phyloP scores from a whole-genome alignment of 2,888 invertebrate genomes.

The Erebia ligea region DNA sequence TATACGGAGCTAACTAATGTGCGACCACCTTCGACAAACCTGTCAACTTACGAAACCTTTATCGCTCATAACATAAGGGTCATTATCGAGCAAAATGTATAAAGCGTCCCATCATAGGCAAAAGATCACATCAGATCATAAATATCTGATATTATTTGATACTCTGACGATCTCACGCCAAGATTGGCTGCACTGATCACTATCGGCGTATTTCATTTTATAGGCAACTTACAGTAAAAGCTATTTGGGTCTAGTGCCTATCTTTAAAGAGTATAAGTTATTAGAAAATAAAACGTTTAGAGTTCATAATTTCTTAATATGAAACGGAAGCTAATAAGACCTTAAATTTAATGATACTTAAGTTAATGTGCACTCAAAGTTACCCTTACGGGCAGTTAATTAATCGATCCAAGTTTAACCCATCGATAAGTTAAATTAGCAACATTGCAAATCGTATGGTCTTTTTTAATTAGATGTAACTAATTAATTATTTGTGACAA shows the following conservation, averaged over 20 bases:
- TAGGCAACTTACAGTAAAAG: slow-evolving; percentile 32
- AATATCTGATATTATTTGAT: slow-evolving; percentile 70
- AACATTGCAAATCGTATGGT: too few relatives aligned
- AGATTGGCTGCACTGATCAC: slow-evolving; percentile 60
- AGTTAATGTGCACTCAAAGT: neutral
- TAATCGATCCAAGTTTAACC: too few relatives aligned
- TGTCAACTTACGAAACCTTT: slow-evolving; percentile 7
- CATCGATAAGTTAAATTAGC: too few relatives aligned
- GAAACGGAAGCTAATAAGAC: neutral
- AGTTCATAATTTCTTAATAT: neutral
- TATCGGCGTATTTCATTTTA: slow-evolving; percentile 57
- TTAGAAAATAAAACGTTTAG: slow-evolving; percentile 24
- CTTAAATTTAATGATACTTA: neutral
- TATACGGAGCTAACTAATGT: neutral
- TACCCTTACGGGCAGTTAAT: neutral
- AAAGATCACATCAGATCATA: slow-evolving; percentile 66
- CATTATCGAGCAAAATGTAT: neutral
- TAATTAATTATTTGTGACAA: too few relatives aligned
- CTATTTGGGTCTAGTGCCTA: slow-evolving; percentile 25
- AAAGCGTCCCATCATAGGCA: slow-evolving; percentile 19
- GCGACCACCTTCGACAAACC: neutral
- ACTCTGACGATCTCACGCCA: slow-evolving; percentile 55
- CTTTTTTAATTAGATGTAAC: too few relatives aligned
- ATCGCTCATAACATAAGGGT: slow-evolving; percentile 17
- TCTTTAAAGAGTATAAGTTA: slow-evolving; percentile 29